Conservation (phyloP, 2,888 invertebrate genomes). For the Himalopsyche tibetana region DNA sequence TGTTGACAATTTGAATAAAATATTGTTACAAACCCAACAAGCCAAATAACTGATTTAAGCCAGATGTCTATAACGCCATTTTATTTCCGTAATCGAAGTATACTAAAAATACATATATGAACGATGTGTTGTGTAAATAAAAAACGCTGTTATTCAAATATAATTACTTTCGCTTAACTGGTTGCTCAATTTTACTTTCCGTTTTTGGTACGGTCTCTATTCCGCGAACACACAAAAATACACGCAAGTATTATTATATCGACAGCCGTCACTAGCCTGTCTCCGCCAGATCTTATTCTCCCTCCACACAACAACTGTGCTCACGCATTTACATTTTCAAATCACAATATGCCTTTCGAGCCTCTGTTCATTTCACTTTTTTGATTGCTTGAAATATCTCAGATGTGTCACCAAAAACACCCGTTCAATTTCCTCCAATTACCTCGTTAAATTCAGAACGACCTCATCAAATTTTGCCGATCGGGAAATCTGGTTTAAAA, state of each 20-base stretch:
- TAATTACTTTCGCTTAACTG: neutral
- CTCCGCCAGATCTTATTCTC: slow-evolving; percentile 58
- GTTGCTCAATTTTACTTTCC: slow-evolving; percentile 21
- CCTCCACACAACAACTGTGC: slow-evolving; percentile 42
- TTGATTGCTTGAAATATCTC: slow-evolving; percentile 26
- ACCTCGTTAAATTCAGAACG: slow-evolving; percentile 36
- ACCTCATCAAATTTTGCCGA: slow-evolving; percentile 33
- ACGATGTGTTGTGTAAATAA: neutral
- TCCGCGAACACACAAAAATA: neutral
- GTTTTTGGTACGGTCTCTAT: slow-evolving; percentile 23
- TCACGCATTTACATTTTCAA: slow-evolving; percentile 15
- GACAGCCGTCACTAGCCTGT: slow-evolving; percentile 57
- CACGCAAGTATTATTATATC: slow-evolving; percentile 26
- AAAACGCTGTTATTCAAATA: neutral
- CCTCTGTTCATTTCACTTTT: slow-evolving; percentile 26
- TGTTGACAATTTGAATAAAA: too few species aligned
- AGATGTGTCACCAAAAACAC: slow-evolving; percentile 40
- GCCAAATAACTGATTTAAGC: too few species aligned
- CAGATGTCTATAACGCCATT: too few species aligned
- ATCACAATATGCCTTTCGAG: slow-evolving; percentile 13
- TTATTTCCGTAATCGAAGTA: too few species aligned
- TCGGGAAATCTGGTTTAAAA: slow-evolving; percentile 19
- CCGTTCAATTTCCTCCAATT: slow-evolving; percentile 50
- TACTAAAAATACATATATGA: too few species aligned
- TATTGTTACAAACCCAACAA: too few species aligned